Percentiles rank a stretch among this genome's conserved stretches.
These are phyloP conservation scores for Teleogryllus oceanicus DNA, from an alignment of 2,888 invertebrate genomes.

Conservation along the genomic window DNA sequence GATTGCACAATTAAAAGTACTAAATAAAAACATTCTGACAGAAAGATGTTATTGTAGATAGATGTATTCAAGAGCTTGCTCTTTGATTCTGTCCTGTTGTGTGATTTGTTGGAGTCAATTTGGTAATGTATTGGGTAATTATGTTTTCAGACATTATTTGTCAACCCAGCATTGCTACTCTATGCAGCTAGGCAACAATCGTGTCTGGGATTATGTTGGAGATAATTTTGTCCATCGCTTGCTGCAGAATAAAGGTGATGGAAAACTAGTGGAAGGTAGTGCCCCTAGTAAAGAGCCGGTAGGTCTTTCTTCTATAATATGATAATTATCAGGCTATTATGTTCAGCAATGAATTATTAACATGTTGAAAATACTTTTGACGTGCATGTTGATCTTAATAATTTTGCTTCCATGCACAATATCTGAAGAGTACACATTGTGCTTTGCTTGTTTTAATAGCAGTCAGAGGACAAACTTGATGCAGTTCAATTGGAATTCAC, in stretches of 20 bases:
- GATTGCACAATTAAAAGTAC: too few relatives aligned
- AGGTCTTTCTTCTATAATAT: neutral
- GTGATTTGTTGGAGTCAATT: too few relatives aligned
- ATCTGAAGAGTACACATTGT: neutral
- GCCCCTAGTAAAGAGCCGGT: constrained; percentile 45
- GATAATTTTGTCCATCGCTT: constrained; percentile 95
- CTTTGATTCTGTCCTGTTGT: too few relatives aligned
- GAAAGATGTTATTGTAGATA: too few relatives aligned
- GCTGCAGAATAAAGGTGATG: constrained; percentile 94
- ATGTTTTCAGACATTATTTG: constrained; percentile 71
- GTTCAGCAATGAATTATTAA: neutral
- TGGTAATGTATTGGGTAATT: neutral
- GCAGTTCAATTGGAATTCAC: constrained; percentile 95
- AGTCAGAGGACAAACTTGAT: constrained; percentile 74
- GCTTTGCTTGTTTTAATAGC: neutral
- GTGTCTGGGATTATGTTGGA: constrained; percentile 99
- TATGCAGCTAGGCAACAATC: constrained; percentile 90
- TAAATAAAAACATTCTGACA: too few relatives aligned
- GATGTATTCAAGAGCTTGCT: too few relatives aligned
- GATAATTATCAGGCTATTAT: neutral
- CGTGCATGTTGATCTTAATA: neutral
- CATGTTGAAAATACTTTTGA: too few relatives aligned
- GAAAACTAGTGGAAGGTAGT: constrained; percentile 80
- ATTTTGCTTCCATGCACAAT: neutral
- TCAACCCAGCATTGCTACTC: constrained; percentile 97